Conservation (phyloP, 2,113 vertebrate species). For the Tragelaphus scriptus region DNA sequence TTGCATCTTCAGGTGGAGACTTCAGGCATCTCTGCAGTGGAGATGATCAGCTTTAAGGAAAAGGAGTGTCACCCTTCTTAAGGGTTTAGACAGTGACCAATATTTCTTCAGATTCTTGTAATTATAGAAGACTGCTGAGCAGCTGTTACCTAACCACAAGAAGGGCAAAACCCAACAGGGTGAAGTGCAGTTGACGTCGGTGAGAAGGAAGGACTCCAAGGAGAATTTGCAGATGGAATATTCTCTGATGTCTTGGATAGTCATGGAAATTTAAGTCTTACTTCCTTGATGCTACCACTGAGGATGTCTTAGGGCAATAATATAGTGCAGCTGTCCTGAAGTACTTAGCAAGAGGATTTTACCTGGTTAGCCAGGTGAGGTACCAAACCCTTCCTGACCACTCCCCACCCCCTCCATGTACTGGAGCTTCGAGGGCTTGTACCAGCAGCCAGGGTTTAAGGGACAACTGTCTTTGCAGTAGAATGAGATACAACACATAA, state of each 20-base stretch:
- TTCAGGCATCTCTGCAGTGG: background rate
- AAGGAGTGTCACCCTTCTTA: background rate
- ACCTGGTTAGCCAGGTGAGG: too few species aligned
- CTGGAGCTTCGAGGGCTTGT: rapidly evolving
- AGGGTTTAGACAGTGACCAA: background rate
- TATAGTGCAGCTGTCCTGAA: rapidly evolving
- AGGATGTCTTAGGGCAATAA: background rate
- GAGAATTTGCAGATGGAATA: background rate
- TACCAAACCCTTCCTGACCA: rapidly evolving
- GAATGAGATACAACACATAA: background rate
- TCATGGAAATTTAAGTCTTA: background rate
- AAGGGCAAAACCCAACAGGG: rapidly evolving
- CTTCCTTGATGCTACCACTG: background rate
- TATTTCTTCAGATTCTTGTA: background rate
- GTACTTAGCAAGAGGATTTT: background rate
- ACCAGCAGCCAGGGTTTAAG: background rate
- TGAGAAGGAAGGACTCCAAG: background rate
- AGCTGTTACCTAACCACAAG: background rate
- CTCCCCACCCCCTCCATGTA: background rate
- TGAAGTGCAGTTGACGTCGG: background rate
- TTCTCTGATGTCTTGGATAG: rapidly evolving
- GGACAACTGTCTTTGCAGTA: background rate
- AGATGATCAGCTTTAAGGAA: background rate
- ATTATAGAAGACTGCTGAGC: background rate
- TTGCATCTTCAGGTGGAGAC: background rate